Conservation (phyloP, 2,113 vertebrate species). For the Mesoclemmys tuberculata region DNA sequence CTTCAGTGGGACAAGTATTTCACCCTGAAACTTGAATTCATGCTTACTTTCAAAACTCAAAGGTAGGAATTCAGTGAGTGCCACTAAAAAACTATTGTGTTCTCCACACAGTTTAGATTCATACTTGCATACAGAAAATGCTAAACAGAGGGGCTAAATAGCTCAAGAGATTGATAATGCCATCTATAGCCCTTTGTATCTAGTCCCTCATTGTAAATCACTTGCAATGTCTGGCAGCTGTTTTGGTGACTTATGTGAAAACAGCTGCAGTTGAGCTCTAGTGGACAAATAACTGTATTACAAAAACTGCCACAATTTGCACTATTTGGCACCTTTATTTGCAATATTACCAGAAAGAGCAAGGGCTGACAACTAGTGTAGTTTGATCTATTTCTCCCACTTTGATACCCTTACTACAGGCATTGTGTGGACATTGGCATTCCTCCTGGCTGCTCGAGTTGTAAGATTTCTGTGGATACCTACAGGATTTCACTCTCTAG, state of each 20-base stretch:
- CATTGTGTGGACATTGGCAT: not conserved
- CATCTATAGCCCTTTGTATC: not conserved
- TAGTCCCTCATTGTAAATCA: not conserved
- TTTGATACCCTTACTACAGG: not conserved
- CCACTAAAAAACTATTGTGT: accelerated
- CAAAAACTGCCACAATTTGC: accelerated
- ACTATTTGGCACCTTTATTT: not conserved
- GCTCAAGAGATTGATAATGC: not conserved
- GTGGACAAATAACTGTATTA: not conserved
- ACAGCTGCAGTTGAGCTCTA: not conserved
- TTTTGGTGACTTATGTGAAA: not conserved
- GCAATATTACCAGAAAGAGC: not conserved
- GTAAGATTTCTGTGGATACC: not conserved
- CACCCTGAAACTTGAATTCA: not conserved
- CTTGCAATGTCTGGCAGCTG: not conserved
- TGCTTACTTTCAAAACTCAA: not conserved
- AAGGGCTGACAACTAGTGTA: not conserved
- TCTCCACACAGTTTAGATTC: not conserved
- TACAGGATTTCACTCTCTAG: not conserved
- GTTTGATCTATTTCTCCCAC: not conserved
- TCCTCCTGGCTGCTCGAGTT: not conserved
- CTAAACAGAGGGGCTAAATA: not conserved
- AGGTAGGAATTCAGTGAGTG: accelerated
- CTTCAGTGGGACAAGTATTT: not conserved
- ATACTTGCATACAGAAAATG: not conserved